A percentile compares a stretch with the other conserved stretches of the same genome.
Evolutionary conservation across 2,797 vertebrate species (phyloP).

Genomic region (Sparidentex hasta): DNA sequence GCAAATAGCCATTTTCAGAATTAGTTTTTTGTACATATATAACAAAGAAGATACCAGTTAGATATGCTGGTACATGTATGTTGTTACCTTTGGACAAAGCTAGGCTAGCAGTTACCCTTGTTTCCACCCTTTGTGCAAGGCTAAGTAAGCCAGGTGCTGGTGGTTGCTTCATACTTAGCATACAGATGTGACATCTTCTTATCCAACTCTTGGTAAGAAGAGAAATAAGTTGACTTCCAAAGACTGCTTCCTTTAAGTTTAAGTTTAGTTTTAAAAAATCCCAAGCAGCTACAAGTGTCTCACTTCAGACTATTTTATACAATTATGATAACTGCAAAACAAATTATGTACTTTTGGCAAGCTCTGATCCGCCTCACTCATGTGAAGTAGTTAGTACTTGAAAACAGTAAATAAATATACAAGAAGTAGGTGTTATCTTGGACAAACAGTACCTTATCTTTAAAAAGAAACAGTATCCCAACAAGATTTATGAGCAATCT

Average conservation of each 20-base stretch:
- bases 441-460: background rate
- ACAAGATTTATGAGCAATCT: conserved; percentile 15
- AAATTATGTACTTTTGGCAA: background rate
- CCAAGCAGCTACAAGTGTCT: background rate
- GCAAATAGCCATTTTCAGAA: background rate
- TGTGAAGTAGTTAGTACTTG: background rate
- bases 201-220: background rate
- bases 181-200: background rate
- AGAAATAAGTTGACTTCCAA: background rate
- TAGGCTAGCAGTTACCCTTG: background rate
- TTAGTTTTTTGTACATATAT: background rate
- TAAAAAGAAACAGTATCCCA: conserved; percentile 7
- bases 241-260: background rate
- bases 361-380: background rate
- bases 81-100: background rate
- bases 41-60: background rate
- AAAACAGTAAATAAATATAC: background rate
- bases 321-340: background rate
- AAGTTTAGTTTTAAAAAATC: background rate
- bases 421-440: conserved; percentile 10
- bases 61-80: background rate
- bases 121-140: background rate
- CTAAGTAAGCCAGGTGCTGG: background rate
- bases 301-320: background rate
- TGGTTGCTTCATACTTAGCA: background rate